phyloP scores from a whole-genome alignment of 2,888 invertebrate genomes.

The Eulithis prunata region DNA sequence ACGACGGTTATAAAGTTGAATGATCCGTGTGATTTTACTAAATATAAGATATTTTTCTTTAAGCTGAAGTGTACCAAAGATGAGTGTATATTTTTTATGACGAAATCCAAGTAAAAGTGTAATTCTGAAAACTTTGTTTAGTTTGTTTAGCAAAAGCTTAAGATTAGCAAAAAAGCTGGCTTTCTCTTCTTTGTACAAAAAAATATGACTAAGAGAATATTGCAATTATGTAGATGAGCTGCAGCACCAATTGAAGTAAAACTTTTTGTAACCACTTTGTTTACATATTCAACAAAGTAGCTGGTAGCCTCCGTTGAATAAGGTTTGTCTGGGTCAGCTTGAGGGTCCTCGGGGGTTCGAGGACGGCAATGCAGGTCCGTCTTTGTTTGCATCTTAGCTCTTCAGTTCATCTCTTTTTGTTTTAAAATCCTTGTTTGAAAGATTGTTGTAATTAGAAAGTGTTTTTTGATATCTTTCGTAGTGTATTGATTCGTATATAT shows the following conservation, averaged over 20 bases:
- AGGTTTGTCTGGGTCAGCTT: conserved; percentile 22
- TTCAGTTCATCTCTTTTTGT: conserved; percentile 9
- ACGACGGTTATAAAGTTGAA: too few relatives aligned
- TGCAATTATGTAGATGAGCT: conserved; percentile 42
- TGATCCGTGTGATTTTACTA: too few relatives aligned
- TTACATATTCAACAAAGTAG: conserved; percentile 32
- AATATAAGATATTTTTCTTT: too few relatives aligned
- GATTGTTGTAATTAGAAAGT: background rate
- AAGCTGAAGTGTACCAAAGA: too few relatives aligned
- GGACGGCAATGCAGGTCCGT: conserved; percentile 16
- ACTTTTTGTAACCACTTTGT: conserved; percentile 41
- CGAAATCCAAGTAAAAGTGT: too few relatives aligned
- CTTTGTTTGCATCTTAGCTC: conserved; percentile 29
- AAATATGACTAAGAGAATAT: conserved; percentile 29
- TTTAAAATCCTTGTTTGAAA: background rate
- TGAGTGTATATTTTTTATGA: too few relatives aligned
- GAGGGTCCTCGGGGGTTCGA: conserved; percentile 19
- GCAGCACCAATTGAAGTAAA: conserved; percentile 29
- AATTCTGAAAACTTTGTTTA: too few relatives aligned
- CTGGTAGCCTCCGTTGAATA: conserved; percentile 18
- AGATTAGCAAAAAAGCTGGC: conserved; percentile 11
- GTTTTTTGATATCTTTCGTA: background rate
- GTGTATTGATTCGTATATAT: background rate
- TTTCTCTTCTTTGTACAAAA: conserved; percentile 10
- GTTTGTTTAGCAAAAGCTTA: background rate